Conservation (phyloP, 2,888 invertebrate genomes). For the Nemoura dubitans region DNA sequence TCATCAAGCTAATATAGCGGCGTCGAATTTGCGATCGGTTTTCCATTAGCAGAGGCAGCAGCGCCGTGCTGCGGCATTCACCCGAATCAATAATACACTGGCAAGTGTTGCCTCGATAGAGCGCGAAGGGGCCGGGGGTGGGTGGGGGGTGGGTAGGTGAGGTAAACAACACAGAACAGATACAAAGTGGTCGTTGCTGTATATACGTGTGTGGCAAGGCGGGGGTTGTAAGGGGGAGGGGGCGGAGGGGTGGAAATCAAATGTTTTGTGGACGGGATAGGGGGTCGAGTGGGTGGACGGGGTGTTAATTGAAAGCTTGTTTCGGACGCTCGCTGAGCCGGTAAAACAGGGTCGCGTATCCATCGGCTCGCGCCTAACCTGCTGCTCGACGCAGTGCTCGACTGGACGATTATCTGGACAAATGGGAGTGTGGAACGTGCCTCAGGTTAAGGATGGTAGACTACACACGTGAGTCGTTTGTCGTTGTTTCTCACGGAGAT, state of each 20-base stretch:
- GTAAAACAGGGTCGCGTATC: background rate
- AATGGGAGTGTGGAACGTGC: too few species aligned
- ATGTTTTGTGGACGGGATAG: background rate
- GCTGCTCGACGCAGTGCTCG: too few species aligned
- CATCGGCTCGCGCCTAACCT: background rate
- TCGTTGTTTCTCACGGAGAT: too few species aligned
- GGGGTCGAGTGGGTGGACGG: background rate
- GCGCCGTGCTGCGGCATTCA: background rate
- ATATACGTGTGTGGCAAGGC: background rate
- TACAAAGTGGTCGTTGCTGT: background rate
- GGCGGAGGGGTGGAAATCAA: background rate
- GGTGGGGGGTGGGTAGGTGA: background rate
- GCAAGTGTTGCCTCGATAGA: background rate
- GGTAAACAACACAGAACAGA: slow-evolving; percentile 12
- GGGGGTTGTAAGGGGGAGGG: too few species aligned
- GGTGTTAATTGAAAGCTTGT: slow-evolving; percentile 12
- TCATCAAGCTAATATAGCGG: background rate
- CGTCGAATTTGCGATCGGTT: slow-evolving; percentile 12
- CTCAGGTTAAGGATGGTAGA: too few species aligned
- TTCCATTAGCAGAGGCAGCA: background rate
- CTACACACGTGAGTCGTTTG: too few species aligned
- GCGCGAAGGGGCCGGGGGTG: background rate
- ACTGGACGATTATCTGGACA: too few species aligned
- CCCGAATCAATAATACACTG: background rate
- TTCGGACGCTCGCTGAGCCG: slow-evolving; percentile 5